phyloP scores from a whole-genome alignment of 2,113 vertebrate genomes.

The Xenus cinereus region DNA sequence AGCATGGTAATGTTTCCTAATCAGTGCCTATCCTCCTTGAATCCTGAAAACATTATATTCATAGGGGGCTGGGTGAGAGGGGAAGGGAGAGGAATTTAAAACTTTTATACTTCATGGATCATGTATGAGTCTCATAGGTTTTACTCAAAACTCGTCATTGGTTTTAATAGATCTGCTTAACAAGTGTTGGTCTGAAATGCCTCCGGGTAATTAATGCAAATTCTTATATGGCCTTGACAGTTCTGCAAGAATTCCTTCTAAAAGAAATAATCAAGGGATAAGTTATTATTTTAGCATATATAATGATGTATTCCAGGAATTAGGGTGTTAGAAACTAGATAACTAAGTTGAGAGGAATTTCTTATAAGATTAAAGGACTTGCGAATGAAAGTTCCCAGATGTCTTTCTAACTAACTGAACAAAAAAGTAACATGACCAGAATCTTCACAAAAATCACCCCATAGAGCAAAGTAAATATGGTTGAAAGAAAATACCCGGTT shows the following conservation, averaged over 20 bases:
- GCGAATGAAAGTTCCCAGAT: not conserved
- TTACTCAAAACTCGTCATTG: conserved; percentile 16
- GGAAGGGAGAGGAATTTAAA: not conserved
- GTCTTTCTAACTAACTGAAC: not conserved
- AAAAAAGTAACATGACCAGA: not conserved
- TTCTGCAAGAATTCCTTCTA: conserved; percentile 9
- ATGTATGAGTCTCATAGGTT: not conserved
- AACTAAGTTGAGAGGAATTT: not conserved
- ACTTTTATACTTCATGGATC: not conserved
- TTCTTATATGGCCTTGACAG: conserved; percentile 39
- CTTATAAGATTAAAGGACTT: not conserved
- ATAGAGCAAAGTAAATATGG: not conserved
- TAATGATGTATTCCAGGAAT: conserved; percentile 17
- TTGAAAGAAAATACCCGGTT: not conserved
- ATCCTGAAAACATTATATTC: not conserved
- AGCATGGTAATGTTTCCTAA: not conserved
- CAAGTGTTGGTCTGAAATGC: conserved; percentile 34
- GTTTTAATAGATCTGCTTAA: conserved; percentile 30
- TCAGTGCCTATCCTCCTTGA: not conserved
- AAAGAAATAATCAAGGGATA: conserved; percentile 29
- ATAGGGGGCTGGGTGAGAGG: not conserved
- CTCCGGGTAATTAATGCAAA: conserved; percentile 32
- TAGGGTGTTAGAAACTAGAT: not conserved
- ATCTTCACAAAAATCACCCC: not conserved
- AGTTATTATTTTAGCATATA: conserved; percentile 32